Base-by-base conservation (phyloP, 2,113 vertebrate genomes). In the Maccullochella peelii region DNA sequence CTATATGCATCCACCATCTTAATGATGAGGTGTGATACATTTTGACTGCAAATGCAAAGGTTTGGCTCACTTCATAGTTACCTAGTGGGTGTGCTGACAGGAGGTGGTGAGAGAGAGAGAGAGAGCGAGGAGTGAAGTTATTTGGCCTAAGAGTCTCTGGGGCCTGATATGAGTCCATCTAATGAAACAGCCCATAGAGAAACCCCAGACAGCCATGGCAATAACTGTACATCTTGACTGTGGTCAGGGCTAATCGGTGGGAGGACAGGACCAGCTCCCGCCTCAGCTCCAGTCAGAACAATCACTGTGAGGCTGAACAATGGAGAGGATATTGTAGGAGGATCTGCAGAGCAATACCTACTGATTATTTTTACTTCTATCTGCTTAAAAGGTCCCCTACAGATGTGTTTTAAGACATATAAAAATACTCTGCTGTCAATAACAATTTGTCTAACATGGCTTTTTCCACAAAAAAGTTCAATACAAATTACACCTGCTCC, bases 121-220 rank as follows among this genome's bases (percentile, higher is more conserved):
- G 47, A 49, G 47, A 49, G 21, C 0, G 47, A 1, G 27, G 25
- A 10, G 25, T 0, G 63, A 33, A 20, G 66, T 72, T 67, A 75
- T 82, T 73, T 84, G 70, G 62, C 57, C 76, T 52, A 38, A 67
- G 83, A 85, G 85, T 96, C 94, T 93, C 94, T 85, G 77, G 91
- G 94, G 95, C 81, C 91, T 95, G 80, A 95, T 94, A 90, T 93
- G 91, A 85, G 91, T 92, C 83, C 42, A 90, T 89, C 92, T 95
- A 95, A 95, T 93, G 90, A 94, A 94, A 93, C 84, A 93, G 89
- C 93, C 86, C 91, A 94, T 85, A 69, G 95, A 96, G 91, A 92
- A 93, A 91, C 47, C 89, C 71, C 84, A 92, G 86, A 83, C 91
- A 92, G 90, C 82, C 66, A 40, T 82, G 93, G 94, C 90, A 94